These are phyloP conservation scores for Sebastes iracundus DNA, from an alignment of 2,797 vertebrate species.

Conservation along the genomic window DNA sequence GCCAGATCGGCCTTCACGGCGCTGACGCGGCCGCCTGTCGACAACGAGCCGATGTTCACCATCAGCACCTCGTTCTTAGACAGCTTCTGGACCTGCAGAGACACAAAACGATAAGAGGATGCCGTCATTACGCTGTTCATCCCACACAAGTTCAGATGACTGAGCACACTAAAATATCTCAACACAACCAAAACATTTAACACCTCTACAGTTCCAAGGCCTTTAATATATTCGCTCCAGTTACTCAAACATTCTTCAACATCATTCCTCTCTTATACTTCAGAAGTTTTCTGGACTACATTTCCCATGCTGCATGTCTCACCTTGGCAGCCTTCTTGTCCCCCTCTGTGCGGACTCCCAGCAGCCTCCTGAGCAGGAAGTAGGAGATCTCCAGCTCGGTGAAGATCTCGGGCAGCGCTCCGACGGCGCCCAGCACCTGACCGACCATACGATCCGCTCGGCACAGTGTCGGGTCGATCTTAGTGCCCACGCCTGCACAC, in stretches of 20 bases:
- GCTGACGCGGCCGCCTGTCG: conserved; percentile 96
- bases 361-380: conserved; percentile 92
- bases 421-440: conserved; percentile 96
- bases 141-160: too few species aligned
- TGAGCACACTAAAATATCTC: too few species aligned
- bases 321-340: conserved; percentile 99
- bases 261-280: neutral
- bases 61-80: conserved; percentile 99
- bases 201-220: too few species aligned
- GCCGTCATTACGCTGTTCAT: neutral
- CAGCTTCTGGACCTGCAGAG: conserved; percentile 94
- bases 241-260: too few species aligned
- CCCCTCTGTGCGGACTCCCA: conserved; percentile 97
- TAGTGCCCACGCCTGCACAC: conserved; percentile 93
- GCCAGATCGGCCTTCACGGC: conserved; percentile 98
- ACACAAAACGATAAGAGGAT: rapidly evolving
- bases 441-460: conserved; percentile 99
- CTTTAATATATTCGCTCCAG: too few species aligned
- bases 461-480: conserved; percentile 97
- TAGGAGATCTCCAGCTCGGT: conserved; percentile 98
- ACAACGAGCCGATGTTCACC: conserved; percentile 98
- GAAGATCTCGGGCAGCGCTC: conserved; percentile 97
- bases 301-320: conserved; percentile 31
- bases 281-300: neutral
- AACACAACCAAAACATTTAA: too few species aligned